Evolutionary conservation across 2,888 invertebrate genomes (phyloP), one percentile per base, ranked within the genome.

Genomic region (Tryphoninae sp.): DNA sequence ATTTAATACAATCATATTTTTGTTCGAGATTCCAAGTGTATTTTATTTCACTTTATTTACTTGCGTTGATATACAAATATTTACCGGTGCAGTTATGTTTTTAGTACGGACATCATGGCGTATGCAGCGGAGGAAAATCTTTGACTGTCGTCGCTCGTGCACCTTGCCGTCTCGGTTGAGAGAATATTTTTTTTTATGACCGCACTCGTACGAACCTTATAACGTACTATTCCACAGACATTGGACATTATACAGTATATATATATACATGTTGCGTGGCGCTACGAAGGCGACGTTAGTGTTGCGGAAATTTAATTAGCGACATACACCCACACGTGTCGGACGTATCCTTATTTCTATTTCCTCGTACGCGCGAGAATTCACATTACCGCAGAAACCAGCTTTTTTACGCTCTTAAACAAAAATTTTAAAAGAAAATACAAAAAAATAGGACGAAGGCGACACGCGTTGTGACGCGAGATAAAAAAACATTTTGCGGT

Each of bases 291-390:
- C 42, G 49, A 55, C 53, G 42, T 62, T 80, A 68, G 16, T 62
- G 72, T 73, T 22, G 78, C 61, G 83, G 79, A 83, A 81, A 81
- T 83, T 80, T 83, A 88, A 89, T 89, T 87, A 89, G 85, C 84
- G 84, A 76, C 80, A 82, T 84, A 83, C 16, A 49, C 62, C 74
- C 78, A 80, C 68, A 79, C 82, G 73, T 42, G 45, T 69, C 80
- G 77, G 79, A 83, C 83, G 83, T 85, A 82, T 86, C 82, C 84
- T 86, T 84, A 81, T 82, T 86, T 84, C 83, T 81, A 82, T 82
- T 83, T 80, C 67, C 68, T 82, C 64, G 75, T 58, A 61, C 22
- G 26, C 64, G 76, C 16, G 58, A 65, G 72, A 67, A 67, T 58
- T 67, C 67, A 62, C 40, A 62, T 74, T 23, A 59, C 49, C 58